Base-by-base conservation (phyloP, 2,888 invertebrate genomes). In the Lasioglossum marginatum region DNA sequence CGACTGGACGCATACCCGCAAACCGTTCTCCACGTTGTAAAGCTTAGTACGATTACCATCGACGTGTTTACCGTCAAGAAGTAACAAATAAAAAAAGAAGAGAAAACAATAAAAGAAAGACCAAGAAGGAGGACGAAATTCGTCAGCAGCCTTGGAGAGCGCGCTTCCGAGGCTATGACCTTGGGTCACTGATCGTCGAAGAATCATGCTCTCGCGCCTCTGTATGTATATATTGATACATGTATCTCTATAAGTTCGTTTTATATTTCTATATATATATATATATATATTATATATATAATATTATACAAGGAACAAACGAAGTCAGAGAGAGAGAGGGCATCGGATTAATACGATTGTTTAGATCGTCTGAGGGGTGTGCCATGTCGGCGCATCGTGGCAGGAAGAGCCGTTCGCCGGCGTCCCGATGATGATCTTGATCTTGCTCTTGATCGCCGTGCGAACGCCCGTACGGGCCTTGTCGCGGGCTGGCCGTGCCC, bases 291-390 rank as follows among this genome's bases (percentile, higher is more conserved):
- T 60, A 27, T 63, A 63, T 63, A 63, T 63, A 63, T 63, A 63
- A 31, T 63, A 63, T 87, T 87, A 88, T 87, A 91, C 87, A 91
- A 90, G 89, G 87, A 91, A 92, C 89, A 88, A 91, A 91, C 90
- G 88, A 87, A 89, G 90, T 88, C 88, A 89, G 89, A 57, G 57
- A 89, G 89, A 92, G 89, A 88, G 86, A 84, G 81, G 82, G 89
- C 77, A 68, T 68, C 40, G 70, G 70, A 57, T 57, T 40, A 77
- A 43, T 86, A 80, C 79, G 40, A 68, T 70, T 19, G 63, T 90
- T 91, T 91, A 90, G 81, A 92, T 92, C 87, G 89, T 90, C 89
- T 92, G 93, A 89, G 93, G 92, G 91, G 91, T 92, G 89, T 93
- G 93, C 92, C 93, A 93, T 57, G 90, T 91, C 57, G 93, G 85